phyloP scores from a whole-genome alignment of 2,797 vertebrate genomes.

The Cynodonichthys magdalenae region DNA sequence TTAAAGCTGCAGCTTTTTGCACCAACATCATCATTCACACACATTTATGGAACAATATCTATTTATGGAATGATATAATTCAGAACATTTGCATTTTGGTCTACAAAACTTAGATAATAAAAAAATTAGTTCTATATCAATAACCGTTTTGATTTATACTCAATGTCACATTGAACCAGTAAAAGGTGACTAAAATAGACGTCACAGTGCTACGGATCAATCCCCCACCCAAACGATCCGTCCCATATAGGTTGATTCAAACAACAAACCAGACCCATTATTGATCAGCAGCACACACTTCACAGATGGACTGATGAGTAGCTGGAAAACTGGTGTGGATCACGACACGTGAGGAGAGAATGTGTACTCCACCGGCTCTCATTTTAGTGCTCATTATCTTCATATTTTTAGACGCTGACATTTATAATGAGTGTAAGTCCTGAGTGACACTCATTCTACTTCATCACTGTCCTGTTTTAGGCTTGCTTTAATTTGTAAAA shows the following conservation, averaged over 20 bases:
- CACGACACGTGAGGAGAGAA: conserved; percentile 33
- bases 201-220: conserved; percentile 45
- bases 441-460: conserved; percentile 17
- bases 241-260: conserved; percentile 38
- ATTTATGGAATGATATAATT: neutral
- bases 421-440: conserved; percentile 27
- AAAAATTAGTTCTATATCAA: no score
- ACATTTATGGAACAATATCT: neutral
- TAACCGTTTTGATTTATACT: neutral
- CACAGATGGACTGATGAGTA: conserved; percentile 13
- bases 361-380: neutral
- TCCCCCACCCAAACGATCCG: conserved; percentile 16
- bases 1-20: conserved; percentile 4
- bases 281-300: conserved; percentile 25
- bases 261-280: conserved; percentile 17
- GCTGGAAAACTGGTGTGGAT: conserved; percentile 10
- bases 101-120: no score
- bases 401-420: conserved; percentile 29
- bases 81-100: no score
- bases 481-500: conserved; percentile 25
- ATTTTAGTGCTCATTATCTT: conserved; percentile 19
- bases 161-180: conserved; percentile 42
- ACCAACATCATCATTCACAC: neutral
- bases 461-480: conserved; percentile 25
- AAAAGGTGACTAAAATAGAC: conserved; percentile 10